Base-by-base conservation (phyloP, 2,797 vertebrate genomes). In the Morus bassanus region DNA sequence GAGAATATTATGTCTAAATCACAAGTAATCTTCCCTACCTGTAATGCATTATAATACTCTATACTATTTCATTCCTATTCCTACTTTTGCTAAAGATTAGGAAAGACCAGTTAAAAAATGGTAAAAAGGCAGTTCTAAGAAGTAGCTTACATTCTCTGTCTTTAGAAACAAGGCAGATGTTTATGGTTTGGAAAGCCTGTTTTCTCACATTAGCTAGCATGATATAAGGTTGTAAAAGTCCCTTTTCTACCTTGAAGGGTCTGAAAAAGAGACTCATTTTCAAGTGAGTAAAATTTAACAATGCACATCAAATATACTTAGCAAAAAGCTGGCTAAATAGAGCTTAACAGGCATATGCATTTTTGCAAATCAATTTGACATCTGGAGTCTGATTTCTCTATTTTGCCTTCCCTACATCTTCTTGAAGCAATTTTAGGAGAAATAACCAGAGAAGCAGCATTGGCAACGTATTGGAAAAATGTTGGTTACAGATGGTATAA, bases 401-500 rank as follows among this genome's bases (percentile, higher is more conserved):
- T 83, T 78, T 95, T 91, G 18, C 33, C 37, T 93, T 94, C 18
- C 21, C 21, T 90, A 30, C 13, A 63, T 67, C 28, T 94, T 86
- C 57, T 79, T 91, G 35, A 89, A 75, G 45, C 22, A 92, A 41
- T 61, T 96, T 86, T 74, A 61, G 57, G n/a, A 92, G 68, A 91
- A 77, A 85, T 80, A 92, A 74, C 39, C 65, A 65, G 72, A 92
- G 78, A 85, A 93, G 13, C 13, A 83, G 37, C 46, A 75, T 14
- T 88, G 74, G 50, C 24, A 93, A 51, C 43, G 59, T 83, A 85
- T 37, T 93, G 79, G 56, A 64, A 75, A 87, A 82, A 84, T 24
- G 3, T 22, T 93, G 45, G 59, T 88, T 95, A 91, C 92, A 95
- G 88, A 91, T 94, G 89, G 65, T 48, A 68, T 68, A 85, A 93